These are phyloP conservation scores for Doris montereyensis DNA, from an alignment of 2,888 invertebrate species.

Conservation along the genomic window DNA sequence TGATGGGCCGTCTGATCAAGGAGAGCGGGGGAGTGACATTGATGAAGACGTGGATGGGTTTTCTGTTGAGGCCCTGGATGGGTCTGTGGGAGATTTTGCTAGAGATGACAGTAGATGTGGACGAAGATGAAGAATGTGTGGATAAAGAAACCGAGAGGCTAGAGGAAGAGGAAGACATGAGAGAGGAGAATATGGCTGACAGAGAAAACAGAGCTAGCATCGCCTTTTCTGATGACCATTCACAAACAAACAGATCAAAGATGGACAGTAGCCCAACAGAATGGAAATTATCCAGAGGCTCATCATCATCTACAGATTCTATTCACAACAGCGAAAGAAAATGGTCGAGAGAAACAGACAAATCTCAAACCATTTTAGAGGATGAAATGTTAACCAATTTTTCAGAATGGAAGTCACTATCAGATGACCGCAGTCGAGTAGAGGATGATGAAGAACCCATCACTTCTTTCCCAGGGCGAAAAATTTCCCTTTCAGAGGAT, in stretches of 20 bases:
- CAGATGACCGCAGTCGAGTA: not conserved
- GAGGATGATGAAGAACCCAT: slow-evolving; percentile 22
- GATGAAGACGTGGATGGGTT: not conserved
- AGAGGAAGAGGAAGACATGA: not conserved
- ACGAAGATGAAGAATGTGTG: not conserved
- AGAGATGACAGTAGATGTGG: not conserved
- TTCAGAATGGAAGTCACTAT: slow-evolving; percentile 25
- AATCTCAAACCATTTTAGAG: slow-evolving; percentile 29
- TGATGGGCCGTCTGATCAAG: too few species aligned
- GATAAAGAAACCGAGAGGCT: not conserved
- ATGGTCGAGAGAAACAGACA: slow-evolving; percentile 22
- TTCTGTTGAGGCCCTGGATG: not conserved
- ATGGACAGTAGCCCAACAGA: too few species aligned
- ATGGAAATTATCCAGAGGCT: not conserved
- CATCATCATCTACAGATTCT: not conserved
- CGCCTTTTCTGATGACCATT: not conserved
- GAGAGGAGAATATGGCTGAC: not conserved
- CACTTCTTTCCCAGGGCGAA: slow-evolving; percentile 34
- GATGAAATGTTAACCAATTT: slow-evolving; percentile 32
- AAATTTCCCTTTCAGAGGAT: slow-evolving; percentile 40
- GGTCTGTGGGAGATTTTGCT: not conserved
- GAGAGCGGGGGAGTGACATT: not conserved
- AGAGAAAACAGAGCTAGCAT: not conserved
- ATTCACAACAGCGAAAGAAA: not conserved
- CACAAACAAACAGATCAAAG: slow-evolving; percentile 9